phyloP scores from a whole-genome alignment of 2,113 vertebrate species.

The Cacatua alba region DNA sequence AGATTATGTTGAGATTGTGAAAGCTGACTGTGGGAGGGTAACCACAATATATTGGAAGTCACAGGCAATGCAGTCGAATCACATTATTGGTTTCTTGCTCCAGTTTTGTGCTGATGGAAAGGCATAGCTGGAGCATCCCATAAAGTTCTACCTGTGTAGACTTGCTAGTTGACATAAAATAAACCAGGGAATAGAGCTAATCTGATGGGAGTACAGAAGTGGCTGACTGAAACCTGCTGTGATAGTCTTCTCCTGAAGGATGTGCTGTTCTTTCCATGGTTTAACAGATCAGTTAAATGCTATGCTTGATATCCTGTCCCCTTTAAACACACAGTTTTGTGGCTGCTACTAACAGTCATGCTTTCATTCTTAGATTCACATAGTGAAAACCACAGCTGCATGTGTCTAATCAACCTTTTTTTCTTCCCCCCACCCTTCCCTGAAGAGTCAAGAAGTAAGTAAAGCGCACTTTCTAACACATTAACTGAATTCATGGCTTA shows the following conservation, averaged over 20 bases:
- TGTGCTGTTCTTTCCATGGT: neutral
- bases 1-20: neutral
- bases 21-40: neutral
- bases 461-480: conserved; percentile 21
- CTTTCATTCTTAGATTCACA: conserved; percentile 38
- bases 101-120: neutral
- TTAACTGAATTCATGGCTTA: neutral
- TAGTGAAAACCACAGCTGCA: conserved; percentile 44
- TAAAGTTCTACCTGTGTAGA: neutral
- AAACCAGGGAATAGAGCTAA: neutral
- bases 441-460: conserved; percentile 82
- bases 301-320: neutral
- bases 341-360: conserved; percentile 41
- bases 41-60: neutral
- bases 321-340: neutral
- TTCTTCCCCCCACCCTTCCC: conserved; percentile 1
- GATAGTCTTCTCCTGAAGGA: neutral
- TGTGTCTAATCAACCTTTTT: conserved; percentile 50
- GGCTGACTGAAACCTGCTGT: neutral
- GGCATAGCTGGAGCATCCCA: neutral
- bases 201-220: neutral
- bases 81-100: neutral
- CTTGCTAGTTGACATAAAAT: neutral
- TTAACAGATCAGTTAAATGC: neutral
- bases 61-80: neutral